Conservation (phyloP, 2,113 vertebrate genomes). For the Lepidothrix coronata region DNA sequence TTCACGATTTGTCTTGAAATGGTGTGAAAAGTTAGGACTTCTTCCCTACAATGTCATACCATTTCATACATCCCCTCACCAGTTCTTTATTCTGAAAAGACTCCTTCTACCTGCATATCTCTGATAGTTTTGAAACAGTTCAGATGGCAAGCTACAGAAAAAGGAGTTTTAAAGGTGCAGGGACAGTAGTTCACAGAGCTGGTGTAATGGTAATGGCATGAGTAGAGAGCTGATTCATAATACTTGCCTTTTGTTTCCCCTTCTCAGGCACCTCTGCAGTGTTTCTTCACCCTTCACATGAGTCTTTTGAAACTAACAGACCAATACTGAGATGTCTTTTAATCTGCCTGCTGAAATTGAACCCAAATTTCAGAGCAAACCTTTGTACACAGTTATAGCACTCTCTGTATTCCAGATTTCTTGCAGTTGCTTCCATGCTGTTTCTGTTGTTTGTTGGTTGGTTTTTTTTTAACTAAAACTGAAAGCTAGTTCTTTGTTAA, state of each 20-base stretch:
- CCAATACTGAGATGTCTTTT: not conserved
- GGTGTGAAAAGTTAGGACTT: not conserved
- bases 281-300: not conserved
- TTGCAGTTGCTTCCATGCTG: rapidly evolving
- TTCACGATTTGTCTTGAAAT: not conserved
- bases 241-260: not conserved
- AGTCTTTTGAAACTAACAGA: not conserved
- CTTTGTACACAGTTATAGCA: not conserved
- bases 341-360: not conserved
- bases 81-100: not conserved
- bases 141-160: not conserved
- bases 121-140: not conserved
- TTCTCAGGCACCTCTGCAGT: not conserved
- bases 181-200: not conserved
- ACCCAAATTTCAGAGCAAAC: not conserved
- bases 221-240: not conserved
- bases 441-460: not conserved
- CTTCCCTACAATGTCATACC: not conserved
- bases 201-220: not conserved
- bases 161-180: not conserved
- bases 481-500: not conserved
- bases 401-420: not conserved
- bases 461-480: not conserved
- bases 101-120: not conserved
- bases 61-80: not conserved